phyloP scores from a whole-genome alignment of 2,888 invertebrate genomes.

The Asteroscopus sphinx region DNA sequence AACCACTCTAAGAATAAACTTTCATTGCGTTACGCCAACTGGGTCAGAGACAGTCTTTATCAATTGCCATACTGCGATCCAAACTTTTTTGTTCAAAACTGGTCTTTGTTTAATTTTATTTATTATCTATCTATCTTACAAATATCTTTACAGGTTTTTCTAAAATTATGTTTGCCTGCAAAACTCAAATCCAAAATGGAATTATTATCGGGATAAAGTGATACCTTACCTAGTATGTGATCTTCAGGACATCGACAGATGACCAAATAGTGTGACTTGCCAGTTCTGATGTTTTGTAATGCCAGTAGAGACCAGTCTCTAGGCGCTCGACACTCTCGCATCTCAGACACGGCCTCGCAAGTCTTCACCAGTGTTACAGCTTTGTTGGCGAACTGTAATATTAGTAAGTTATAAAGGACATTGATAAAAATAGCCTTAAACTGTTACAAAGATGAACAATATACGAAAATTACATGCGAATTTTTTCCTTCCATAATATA shows the following conservation, averaged over 20 bases:
- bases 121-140: too few relatives aligned
- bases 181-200: too few relatives aligned
- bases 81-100: too few relatives aligned
- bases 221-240: conserved; percentile 93
- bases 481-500: too few relatives aligned
- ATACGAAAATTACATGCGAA: too few relatives aligned
- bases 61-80: too few relatives aligned
- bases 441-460: too few relatives aligned
- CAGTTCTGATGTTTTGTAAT: conserved; percentile 96
- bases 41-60: too few relatives aligned
- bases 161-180: too few relatives aligned
- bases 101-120: too few relatives aligned
- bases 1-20: not conserved
- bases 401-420: conserved; percentile 19
- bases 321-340: conserved; percentile 96
- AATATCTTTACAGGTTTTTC: too few relatives aligned
- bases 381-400: conserved; percentile 87
- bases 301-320: conserved; percentile 97
- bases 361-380: conserved; percentile 97
- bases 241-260: conserved; percentile 97
- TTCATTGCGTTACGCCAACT: conserved; percentile 1
- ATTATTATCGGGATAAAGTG: not conserved
- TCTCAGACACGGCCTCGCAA: conserved; percentile 97
- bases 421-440: too few relatives aligned
- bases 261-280: conserved; percentile 97